Conservation (phyloP, 2,113 vertebrate species). For the Clarias magur region DNA sequence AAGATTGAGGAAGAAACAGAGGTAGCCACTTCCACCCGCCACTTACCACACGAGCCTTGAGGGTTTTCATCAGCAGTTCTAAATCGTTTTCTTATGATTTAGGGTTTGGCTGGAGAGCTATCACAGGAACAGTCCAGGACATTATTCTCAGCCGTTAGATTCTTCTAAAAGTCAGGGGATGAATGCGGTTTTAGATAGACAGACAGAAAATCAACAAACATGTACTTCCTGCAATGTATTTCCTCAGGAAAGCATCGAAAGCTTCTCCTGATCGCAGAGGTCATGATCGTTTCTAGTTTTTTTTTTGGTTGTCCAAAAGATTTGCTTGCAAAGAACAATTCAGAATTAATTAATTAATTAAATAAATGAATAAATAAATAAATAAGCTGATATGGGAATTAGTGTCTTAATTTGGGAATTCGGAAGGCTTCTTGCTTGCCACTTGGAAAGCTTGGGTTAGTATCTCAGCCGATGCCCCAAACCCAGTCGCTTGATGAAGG, state of each 20-base stretch:
- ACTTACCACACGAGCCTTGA: background rate
- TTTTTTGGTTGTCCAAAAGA: background rate
- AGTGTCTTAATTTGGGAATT: too few species aligned
- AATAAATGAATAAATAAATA: too few species aligned
- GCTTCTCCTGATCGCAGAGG: background rate
- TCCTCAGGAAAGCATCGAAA: background rate
- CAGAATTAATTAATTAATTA: too few species aligned
- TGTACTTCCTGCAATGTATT: background rate
- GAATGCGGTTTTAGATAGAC: background rate
- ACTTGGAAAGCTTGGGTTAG: too few species aligned
- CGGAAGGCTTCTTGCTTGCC: too few species aligned
- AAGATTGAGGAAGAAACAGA: constrained; percentile 98
- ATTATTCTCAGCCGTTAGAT: background rate
- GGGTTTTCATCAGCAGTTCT: background rate
- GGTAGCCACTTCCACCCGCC: constrained; percentile 69
- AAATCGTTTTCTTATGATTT: background rate
- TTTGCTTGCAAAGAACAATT: background rate
- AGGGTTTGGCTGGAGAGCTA: background rate
- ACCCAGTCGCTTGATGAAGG: too few species aligned
- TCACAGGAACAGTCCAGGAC: background rate
- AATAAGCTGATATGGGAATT: too few species aligned
- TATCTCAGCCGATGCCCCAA: too few species aligned
- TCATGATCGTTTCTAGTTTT: background rate
- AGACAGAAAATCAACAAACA: too few species aligned
- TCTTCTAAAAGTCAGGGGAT: background rate